Evolutionary conservation across 2,113 vertebrate species (phyloP).

Genomic region (Muntiacus muntjak): DNA sequence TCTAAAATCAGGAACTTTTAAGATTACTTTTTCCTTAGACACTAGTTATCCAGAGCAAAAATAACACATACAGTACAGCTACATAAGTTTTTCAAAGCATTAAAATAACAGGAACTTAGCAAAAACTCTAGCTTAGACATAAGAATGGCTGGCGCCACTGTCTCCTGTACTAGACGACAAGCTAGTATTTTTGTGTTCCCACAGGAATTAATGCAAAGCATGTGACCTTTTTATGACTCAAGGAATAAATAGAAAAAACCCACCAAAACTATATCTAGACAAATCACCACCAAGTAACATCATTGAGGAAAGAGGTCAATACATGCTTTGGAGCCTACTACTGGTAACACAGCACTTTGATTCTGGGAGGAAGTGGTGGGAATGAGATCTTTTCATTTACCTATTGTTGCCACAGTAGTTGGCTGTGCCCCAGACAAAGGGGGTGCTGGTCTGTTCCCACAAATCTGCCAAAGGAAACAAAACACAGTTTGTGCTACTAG

Average conservation of each 20-base stretch:
- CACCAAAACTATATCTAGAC: neutral
- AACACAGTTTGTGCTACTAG: constrained; percentile 28
- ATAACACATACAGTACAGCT: neutral
- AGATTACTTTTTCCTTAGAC: neutral
- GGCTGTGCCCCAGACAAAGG: constrained; percentile 75
- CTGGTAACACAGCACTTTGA: neutral
- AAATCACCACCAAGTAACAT: neutral
- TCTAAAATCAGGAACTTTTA: neutral
- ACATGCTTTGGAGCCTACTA: neutral
- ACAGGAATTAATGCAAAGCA: neutral
- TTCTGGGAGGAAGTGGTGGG: neutral
- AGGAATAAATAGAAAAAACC: neutral
- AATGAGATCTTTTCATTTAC: constrained; percentile 53
- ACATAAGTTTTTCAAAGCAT: constrained; percentile 21
- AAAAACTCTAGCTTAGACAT: constrained; percentile 25
- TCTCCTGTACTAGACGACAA: neutral
- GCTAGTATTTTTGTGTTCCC: neutral
- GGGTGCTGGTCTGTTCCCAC: constrained; percentile 65
- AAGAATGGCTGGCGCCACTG: neutral
- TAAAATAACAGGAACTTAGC: constrained; percentile 27
- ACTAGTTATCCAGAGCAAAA: constrained; percentile 1
- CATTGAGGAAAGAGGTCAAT: neutral
- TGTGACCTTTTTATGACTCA: neutral
- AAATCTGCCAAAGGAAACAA: constrained; percentile 72
- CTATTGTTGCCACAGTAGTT: constrained; percentile 63